phyloP scores from a whole-genome alignment of 35 echinoderm and acorn worm genomes.

The Amphiura filiformis region DNA sequence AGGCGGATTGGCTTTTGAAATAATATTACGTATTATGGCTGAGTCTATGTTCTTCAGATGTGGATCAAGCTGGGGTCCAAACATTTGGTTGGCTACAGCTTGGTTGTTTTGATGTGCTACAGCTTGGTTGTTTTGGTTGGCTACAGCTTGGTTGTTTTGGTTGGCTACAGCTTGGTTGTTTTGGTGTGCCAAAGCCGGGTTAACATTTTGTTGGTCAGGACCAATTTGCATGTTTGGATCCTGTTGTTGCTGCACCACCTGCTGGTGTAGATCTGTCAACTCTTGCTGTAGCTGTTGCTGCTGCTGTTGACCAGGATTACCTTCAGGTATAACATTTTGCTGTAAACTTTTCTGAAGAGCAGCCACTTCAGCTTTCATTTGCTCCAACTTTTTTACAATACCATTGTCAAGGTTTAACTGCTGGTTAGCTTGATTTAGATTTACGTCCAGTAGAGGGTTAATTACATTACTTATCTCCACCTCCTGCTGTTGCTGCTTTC shows the following conservation, averaged over 20 bases:
- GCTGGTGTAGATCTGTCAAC: neutral
- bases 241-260: too few species aligned
- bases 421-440: too few species aligned
- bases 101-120: neutral
- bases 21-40: neutral
- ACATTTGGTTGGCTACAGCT: too few species aligned
- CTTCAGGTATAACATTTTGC: neutral
- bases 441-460: too few species aligned
- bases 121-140: neutral
- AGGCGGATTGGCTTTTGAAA: neutral
- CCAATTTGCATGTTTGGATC: too few species aligned
- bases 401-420: neutral
- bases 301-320: neutral
- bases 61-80: neutral
- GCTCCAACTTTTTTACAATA: neutral
- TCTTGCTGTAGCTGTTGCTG: neutral
- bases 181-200: neutral
- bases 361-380: neutral
- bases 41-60: neutral
- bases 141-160: neutral
- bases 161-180: neutral
- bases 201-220: neutral
- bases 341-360: neutral
- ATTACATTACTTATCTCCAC: too few species aligned
- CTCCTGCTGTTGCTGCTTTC: too few species aligned